Percentiles rank a stretch among this genome's conserved stretches.
Conservation (phyloP, 1,140 invertebrate genomes). For the Geopemphigus sp. region DNA sequence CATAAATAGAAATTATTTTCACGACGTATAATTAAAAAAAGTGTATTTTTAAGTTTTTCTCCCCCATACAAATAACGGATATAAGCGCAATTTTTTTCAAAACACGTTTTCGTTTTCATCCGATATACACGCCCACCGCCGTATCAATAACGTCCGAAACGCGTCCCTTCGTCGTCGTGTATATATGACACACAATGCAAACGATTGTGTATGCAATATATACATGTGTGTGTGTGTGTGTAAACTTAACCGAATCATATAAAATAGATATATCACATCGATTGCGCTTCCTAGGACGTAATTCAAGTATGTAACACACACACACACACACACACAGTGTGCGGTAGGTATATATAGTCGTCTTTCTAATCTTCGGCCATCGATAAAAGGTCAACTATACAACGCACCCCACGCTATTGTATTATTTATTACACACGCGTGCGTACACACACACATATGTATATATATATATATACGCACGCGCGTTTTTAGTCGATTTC, state of each 20-base stretch:
- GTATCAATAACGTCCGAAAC: background rate
- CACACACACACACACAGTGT: background rate
- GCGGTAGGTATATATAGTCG: background rate
- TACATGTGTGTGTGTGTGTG: background rate
- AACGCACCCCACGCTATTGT: conserved; percentile 12
- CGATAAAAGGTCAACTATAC: conserved; percentile 31
- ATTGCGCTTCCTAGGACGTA: background rate
- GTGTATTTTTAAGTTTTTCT: no score
- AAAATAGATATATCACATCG: conserved; percentile 6
- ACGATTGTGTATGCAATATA: background rate
- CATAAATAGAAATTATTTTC: no score
- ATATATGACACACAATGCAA: background rate
- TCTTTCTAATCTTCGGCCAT: conserved; percentile 14
- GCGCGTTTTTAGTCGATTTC: background rate
- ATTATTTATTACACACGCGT: conserved; percentile 22
- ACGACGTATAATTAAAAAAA: no score
- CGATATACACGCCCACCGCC: background rate
- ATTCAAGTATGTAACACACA: background rate
- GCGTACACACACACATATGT: no score
- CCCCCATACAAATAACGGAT: no score
- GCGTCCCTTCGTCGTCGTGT: background rate
- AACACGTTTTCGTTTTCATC: background rate
- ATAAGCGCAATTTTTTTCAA: background rate
- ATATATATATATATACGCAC: background rate
- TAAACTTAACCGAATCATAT: background rate